These are phyloP conservation scores for Microtus richardsoni DNA, from an alignment of 2,113 vertebrate species.

Conservation along the genomic window DNA sequence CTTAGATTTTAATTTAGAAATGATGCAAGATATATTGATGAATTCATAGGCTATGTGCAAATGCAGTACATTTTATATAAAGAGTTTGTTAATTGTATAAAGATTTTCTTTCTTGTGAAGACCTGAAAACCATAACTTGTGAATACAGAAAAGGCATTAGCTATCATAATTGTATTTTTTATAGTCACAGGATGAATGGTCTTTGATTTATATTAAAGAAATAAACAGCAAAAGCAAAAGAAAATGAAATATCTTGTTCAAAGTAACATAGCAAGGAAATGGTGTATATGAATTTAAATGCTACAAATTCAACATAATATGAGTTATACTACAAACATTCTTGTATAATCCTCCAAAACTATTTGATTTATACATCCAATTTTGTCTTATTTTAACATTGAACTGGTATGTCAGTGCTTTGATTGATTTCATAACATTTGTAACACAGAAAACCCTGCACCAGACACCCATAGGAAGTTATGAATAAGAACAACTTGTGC, in stretches of 20 bases:
- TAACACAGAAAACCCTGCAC: background rate
- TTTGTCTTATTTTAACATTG: background rate
- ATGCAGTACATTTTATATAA: background rate
- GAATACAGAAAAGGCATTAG: background rate
- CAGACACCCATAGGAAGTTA: background rate
- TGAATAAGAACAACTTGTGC: background rate
- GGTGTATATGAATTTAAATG: background rate
- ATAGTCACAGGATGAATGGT: background rate
- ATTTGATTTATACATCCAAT: slow-evolving; percentile 8
- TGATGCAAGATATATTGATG: background rate
- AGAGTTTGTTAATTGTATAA: background rate
- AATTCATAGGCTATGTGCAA: background rate
- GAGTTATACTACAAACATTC: background rate
- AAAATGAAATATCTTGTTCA: background rate
- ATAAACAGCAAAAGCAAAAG: background rate
- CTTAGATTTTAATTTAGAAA: background rate
- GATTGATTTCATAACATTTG: background rate
- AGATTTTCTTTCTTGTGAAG: background rate
- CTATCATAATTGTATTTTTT: background rate
- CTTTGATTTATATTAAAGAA: background rate
- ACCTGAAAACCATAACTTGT: background rate
- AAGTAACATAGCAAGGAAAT: background rate
- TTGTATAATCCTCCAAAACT: background rate
- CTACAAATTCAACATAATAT: background rate
- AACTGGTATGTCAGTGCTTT: background rate